Conservation (phyloP, 2,113 vertebrate genomes). For the Eulemur rufifrons region DNA sequence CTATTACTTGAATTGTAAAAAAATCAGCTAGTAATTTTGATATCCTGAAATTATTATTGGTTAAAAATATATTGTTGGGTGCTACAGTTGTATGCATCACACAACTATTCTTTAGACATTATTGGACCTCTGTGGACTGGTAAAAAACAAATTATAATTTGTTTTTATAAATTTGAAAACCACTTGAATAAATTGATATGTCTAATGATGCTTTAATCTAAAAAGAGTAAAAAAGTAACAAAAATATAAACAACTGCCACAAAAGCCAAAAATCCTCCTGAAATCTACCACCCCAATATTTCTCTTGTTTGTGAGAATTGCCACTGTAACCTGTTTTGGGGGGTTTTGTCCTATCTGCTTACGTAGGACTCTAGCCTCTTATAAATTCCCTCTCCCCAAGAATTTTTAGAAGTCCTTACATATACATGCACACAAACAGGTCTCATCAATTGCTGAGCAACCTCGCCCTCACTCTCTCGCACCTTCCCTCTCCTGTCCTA, state of each 20-base stretch:
- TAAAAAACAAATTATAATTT: not conserved
- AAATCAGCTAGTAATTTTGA: not conserved
- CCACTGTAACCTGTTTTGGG: not conserved
- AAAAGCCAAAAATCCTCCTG: not conserved
- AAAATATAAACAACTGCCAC: not conserved
- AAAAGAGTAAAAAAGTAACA: slow-evolving; percentile 1
- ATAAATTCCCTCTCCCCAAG: not conserved
- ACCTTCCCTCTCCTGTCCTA: not conserved
- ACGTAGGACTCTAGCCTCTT: not conserved
- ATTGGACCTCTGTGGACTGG: not conserved
- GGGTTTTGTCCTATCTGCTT: not conserved
- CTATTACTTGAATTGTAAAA: not conserved
- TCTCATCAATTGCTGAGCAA: not conserved
- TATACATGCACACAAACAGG: too few relatives aligned
- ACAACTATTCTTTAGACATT: not conserved
- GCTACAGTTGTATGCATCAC: not conserved
- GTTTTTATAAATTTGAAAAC: not conserved
- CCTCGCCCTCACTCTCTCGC: not conserved
- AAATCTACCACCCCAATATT: not conserved
- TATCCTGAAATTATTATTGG: not conserved
- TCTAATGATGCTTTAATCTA: not conserved
- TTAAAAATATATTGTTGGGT: not conserved
- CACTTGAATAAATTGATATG: not conserved
- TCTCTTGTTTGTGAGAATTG: slow-evolving; percentile 23
- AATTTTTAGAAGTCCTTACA: not conserved